Evolutionary conservation across 2,113 vertebrate genomes (phyloP), one percentile per base, ranked within the genome.

Genomic region (Propithecus coquereli): DNA sequence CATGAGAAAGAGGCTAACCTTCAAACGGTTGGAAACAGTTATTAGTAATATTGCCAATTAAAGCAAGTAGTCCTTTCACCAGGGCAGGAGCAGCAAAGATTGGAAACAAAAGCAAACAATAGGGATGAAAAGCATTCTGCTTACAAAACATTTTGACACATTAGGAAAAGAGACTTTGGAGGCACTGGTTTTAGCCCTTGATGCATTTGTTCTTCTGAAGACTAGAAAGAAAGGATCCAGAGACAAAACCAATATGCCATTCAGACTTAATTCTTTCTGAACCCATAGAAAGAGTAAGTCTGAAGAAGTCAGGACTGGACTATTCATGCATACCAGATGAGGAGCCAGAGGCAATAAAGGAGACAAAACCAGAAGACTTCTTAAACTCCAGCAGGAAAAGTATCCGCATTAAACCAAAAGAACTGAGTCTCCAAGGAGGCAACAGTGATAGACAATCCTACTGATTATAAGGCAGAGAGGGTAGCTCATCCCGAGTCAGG

Each of bases 311-410:
- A 90, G 65, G 71, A 40, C 2, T 90, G 73, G 79, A 98, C 97
- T 98, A 98, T 98, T 98, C 98, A 98, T 98, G 98, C 98, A 98
- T 98, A 98, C 54, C 91, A 98, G 59, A 57, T 80, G 57, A 94
- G 0, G 14, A 14, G 40, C 50, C 74, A 95, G 76, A 93, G 25
- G 47, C 71, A 94, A 93, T 40, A 86, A 74, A 61, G n/a, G 22
- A 84, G 8, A 94, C 73, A 86, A 85, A 95, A 27, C 8, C n/a
- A 80, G 45, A 68, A 77, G 30, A 32, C 40, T 82, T 30, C 76
- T 86, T 84, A 65, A 92, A 90, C 30, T 47, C 25, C 5, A 9
- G 8, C 40, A 91, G 77, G 45, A 88, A 77, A 59, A 52, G 37
- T 71, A 70, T 68, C 40, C 94, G 66, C 43, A 82, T 6, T 81